Evolutionary conservation across 2,888 invertebrate genomes (phyloP), one percentile per base, ranked within the genome.

Genomic region (Trissoscelio sp.): DNA sequence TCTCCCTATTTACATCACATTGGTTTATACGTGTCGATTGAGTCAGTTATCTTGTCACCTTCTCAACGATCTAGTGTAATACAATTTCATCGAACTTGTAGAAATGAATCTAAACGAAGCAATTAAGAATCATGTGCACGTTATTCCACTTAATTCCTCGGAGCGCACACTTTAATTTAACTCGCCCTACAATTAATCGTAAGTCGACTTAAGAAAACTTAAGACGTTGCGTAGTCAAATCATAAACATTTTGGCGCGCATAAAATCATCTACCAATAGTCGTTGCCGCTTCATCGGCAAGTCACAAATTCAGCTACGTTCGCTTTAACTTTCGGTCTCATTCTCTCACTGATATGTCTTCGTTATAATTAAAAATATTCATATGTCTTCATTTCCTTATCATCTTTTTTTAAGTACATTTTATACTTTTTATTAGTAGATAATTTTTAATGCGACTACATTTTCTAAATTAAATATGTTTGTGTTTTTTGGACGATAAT

Each of bases 121-220:
- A 34, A 58, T 39, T 14, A 42, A n/a, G 53, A 14, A 70, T 57
- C 37, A 22, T 24, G 39, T 18, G 11, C 57, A 57, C 44, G 12
- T 3, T 3, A 20, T 14, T 34, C 18, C 24, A 18, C 22, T 0
- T 3, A 70, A 60, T 12, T 70, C 20, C n/a, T 6, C 51, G 22
- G 22, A 57, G 57, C 24, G 18, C 24, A 67, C 14, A 18, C 58
- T 2, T 24, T 34, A 28, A 24, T 24, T 31, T 16, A 46, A 44
- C 42, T 44, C 46, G 11, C 20, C 12, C 20, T 11, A 16, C 42
- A 57, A 39, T 74, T 34, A 67, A 67, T 51, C 55, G 22, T 77
- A 77, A 77, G 77, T 77, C 77, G 77, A 77, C 77, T 77, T 77
- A 77, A 77, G 77, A 77, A 77, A 77, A 77, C 77, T 77, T 37